phyloP scores from a whole-genome alignment of 2,797 vertebrate species.

The Onychomys torridus region DNA sequence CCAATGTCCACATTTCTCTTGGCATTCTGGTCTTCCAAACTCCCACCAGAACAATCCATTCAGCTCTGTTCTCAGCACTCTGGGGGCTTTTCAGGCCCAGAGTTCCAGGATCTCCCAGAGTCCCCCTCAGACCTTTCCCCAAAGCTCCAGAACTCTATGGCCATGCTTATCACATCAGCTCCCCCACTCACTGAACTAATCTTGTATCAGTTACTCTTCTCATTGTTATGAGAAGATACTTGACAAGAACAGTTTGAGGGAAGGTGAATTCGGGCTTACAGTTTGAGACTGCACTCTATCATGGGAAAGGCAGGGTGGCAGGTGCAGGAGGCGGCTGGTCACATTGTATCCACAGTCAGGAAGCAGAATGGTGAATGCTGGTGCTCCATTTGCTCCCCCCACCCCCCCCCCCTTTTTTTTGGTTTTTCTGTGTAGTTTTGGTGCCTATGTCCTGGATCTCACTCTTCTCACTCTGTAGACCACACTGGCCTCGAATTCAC shows the following conservation, averaged over 20 bases:
- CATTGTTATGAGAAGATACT: background rate
- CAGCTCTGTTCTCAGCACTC: background rate
- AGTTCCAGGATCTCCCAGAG: background rate
- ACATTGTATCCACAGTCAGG: background rate
- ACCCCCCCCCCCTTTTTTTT: no score
- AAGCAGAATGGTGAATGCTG: background rate
- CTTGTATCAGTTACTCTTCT: background rate
- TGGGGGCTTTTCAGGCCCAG: background rate
- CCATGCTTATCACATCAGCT: background rate
- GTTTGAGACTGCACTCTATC: background rate
- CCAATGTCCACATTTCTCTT: background rate
- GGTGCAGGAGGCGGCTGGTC: background rate
- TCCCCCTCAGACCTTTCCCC: background rate
- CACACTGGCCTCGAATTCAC: no score
- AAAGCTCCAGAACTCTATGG: background rate
- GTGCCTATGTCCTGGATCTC: no score
- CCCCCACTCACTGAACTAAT: background rate
- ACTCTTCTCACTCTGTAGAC: no score
- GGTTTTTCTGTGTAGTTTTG: no score
- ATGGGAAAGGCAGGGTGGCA: background rate
- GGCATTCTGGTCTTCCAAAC: background rate
- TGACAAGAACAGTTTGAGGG: background rate
- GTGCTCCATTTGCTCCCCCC: background rate
- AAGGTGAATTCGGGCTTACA: background rate
- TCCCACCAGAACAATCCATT: background rate